Percentiles rank a stretch among this genome's conserved stretches.
These are phyloP conservation scores for Girardia tigrina DNA, from an alignment of 2,888 invertebrate species.

Conservation along the genomic window DNA sequence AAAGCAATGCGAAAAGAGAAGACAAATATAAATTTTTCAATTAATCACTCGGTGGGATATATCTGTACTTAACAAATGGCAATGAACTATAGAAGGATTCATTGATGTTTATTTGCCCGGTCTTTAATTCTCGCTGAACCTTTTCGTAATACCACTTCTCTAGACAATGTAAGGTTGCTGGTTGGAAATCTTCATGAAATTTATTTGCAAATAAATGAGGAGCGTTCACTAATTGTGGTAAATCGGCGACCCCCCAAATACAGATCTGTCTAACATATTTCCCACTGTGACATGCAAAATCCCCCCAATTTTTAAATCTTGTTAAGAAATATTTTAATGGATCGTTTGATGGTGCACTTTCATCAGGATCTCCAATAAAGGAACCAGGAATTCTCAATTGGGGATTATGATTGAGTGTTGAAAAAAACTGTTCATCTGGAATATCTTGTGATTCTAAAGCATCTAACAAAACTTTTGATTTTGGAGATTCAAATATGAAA, in stretches of 20 bases:
- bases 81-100: background rate
- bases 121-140: slow-evolving; percentile 39
- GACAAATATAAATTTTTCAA: no score
- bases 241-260: slow-evolving; percentile 44
- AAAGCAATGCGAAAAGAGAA: no score
- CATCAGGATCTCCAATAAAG: slow-evolving; percentile 40
- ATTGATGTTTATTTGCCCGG: background rate
- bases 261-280: slow-evolving; percentile 43
- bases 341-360: slow-evolving; percentile 39
- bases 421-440: slow-evolving; percentile 37
- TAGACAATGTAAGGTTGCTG: slow-evolving; percentile 43
- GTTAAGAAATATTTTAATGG: slow-evolving; percentile 39
- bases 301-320: slow-evolving; percentile 44
- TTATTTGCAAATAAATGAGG: slow-evolving; percentile 48
- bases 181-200: slow-evolving; percentile 42
- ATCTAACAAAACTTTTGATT: slow-evolving; percentile 12
- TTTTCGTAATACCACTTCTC: slow-evolving; percentile 39
- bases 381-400: slow-evolving; percentile 29
- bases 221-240: slow-evolving; percentile 40
- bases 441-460: slow-evolving; percentile 35
- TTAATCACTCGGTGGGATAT: no score
- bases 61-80: background rate
- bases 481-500: slow-evolving; percentile 27
- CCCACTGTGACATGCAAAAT: slow-evolving; percentile 41
- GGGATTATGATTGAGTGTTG: slow-evolving; percentile 36